A percentile compares a stretch with the other conserved stretches of the same genome.
Evolutionary conservation across 1,140 invertebrate species (phyloP).

Genomic region (Geopemphigus sp.): DNA sequence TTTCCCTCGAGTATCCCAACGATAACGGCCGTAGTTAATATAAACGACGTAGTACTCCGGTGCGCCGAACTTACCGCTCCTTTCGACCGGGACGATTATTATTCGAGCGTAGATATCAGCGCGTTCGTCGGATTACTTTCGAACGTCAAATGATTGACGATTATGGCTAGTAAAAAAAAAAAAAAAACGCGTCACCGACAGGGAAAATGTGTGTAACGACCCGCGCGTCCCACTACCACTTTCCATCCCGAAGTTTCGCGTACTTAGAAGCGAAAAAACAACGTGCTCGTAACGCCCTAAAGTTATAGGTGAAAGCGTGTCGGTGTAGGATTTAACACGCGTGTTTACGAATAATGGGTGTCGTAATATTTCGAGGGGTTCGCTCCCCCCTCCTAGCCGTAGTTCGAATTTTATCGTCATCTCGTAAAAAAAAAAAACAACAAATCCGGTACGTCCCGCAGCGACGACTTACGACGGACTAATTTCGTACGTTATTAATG

Average conservation of each 20-base stretch:
- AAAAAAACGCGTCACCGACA: not conserved
- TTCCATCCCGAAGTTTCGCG: not conserved
- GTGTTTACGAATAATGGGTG: not conserved
- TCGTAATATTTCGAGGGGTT: not conserved
- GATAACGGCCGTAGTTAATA: too few relatives aligned
- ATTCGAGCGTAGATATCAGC: too few relatives aligned
- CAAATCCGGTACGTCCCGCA: not conserved
- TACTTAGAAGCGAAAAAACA: not conserved
- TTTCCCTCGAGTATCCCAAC: too few relatives aligned
- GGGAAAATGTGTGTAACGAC: not conserved
- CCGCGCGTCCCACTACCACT: not conserved
- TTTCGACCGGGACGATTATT: too few relatives aligned
- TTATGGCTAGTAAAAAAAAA: not conserved
- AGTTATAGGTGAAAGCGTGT: conserved; percentile 34
- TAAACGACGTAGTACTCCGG: too few relatives aligned
- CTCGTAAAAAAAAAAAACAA: not conserved
- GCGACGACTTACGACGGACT: not conserved
- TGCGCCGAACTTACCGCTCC: too few relatives aligned
- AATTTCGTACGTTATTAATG: not conserved
- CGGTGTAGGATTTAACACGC: not conserved
- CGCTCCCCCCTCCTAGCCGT: not conserved
- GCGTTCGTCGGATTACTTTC: too few relatives aligned
- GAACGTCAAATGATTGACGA: too few relatives aligned
- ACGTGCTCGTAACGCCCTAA: not conserved
- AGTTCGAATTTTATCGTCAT: conserved; percentile 1